Base-by-base conservation (phyloP, 1,140 invertebrate genomes). In the Cyclargus thomasi region DNA sequence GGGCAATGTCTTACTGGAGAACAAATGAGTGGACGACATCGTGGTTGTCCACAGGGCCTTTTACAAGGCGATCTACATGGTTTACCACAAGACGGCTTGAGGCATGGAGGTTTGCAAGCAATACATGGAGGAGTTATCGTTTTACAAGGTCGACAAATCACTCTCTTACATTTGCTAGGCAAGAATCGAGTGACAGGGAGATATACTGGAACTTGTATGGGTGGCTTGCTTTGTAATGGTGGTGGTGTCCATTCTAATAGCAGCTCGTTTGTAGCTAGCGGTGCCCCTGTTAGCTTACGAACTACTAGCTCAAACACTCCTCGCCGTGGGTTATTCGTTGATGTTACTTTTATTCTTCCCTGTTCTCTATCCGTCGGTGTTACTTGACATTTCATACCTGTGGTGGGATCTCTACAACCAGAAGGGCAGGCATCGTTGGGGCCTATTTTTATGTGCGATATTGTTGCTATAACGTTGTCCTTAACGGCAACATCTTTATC, bases 271-370 rank as follows among this genome's bases (percentile, higher is more conserved):
- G 68, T 86, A 18, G 85, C 87, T n/a, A 90, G 72, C 14, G 85
- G 85, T 14, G 85, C 82, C 55, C 87, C 87, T 21, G 75, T 85
- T 23, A 88, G 72, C 70, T 74, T 83, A 53, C 87, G 76, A 63
- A 90, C 81, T 10, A 87, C 81, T 55, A 90, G 62, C 78, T 90
- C 87, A 68, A 90, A 90, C 62, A 90, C 87, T n/a, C 87, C 87
- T 57, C 81, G 78, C 11, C 87, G 78, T 17, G 85, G 79, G 74
- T 90, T 90, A 29, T 75, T 80, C 6, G 75, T 70, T n/a, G 78
- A 80, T 4, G 79, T 77, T 6, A 88, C 75, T 73, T 88, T 88
- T 6, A 90, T 79, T 23, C 81, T 76, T 17, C 68, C 82, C 71
- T 81, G 74, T 67, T 79, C 76, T 74, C 10, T 47, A 2, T 79